Base-by-base conservation (phyloP, 2,888 invertebrate genomes). In the Cryptosula pallasiana region DNA sequence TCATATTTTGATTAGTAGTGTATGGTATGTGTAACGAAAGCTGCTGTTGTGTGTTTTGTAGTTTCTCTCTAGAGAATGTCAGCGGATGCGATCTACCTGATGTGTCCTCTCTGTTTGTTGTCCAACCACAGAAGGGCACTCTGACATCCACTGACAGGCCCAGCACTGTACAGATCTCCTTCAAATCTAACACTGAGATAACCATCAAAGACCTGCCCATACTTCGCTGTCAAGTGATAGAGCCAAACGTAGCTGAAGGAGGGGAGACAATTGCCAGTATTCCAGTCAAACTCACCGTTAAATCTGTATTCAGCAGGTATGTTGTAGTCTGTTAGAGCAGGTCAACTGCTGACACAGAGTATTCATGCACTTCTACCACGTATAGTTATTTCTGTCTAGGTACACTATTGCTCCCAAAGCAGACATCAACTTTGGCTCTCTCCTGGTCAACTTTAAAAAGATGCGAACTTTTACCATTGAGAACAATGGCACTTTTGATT, bases 401-500 rank as follows among this genome's bases (percentile, higher is more conserved):
- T 86, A 82, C 77, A 78, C 77, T 72, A 81, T 85, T 45, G 76
- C 78, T 45, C 85, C 85, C 1, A 76, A 77, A 71, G 78, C 78
- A 72, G 84, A 85, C 76, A 82, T 85, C 74, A 84, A 84, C 78
- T 85, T 85, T 78, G 85, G 84, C 1, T 77, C 84, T 13, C 76
- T 85, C 74, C 71, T 82, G 58, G 80, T 84, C 34, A 82, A 82
- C 75, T 80, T 81, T 73, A 83, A 80, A 77, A 85, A 84, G 74
- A 77, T 79, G 23, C 76, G 83, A 27, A 80, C 81, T 27, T 84
- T 85, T 75, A 78, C 76, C 55, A 82, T 85, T 70, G 84, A 85
- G 73, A 85, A 85, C 76, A 81, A 78, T 35, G 85, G 85, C 63
- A 83, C 85, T 71, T 83, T 83, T 79, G 85, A 85, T 72, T 84